Conservation (phyloP, 2,797 vertebrate species). For the Leontopithecus rosalia region DNA sequence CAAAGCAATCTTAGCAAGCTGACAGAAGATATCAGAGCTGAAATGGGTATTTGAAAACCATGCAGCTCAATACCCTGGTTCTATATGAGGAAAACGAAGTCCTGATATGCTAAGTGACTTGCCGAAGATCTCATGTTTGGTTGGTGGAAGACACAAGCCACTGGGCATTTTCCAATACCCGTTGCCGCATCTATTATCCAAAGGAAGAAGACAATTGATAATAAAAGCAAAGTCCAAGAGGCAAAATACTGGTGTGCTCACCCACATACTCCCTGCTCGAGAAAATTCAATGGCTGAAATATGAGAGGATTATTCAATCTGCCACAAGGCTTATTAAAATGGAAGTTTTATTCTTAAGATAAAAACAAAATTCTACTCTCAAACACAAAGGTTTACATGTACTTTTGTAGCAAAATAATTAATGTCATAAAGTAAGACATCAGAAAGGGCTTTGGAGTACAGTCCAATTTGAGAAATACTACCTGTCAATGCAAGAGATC, state of each 20-base stretch:
- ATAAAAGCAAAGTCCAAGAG: background rate
- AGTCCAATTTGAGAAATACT: background rate
- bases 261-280: background rate
- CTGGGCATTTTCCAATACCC: background rate
- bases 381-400: background rate
- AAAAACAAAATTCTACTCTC: background rate
- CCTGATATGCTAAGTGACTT: background rate
- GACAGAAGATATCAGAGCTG: background rate
- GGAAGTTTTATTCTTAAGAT: background rate
- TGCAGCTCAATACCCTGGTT: background rate
- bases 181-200: background rate
- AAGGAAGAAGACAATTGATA: background rate
- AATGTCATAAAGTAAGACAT: background rate
- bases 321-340: background rate
- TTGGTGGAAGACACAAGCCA: background rate
- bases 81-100: background rate
- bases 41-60: constrained; percentile 26
- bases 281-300: background rate
- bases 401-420: background rate
- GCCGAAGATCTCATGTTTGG: background rate
- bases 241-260: background rate
- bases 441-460: background rate
- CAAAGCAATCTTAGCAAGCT: constrained; percentile 13
- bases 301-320: background rate
- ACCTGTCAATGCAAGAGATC: background rate